Base-by-base conservation (phyloP, 2,113 vertebrate genomes). In the Odontesthes bonariensis region DNA sequence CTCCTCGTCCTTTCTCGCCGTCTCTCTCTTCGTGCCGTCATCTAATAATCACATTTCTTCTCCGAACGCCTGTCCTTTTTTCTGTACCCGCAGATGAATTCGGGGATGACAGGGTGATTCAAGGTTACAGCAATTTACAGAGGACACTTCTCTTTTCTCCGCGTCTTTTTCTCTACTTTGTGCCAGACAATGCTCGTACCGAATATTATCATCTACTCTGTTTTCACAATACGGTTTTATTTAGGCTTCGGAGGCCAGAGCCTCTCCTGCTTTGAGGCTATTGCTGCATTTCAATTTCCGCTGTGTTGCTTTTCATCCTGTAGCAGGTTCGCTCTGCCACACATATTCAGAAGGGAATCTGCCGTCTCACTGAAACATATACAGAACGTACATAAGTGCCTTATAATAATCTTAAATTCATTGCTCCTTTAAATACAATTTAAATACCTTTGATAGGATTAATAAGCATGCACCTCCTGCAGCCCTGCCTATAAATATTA, bases 1-100 rank as follows among this genome's bases (percentile, higher is more conserved):
- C 19, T 74, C 4, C 3, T 6, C 47, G 17, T 66, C 60, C 57
- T 40, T 61, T 55, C 54, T 46, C n/a, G 11, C 3, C 49, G 40
- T 59, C 5, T 31, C 40, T n/a, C 57, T 69, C 75, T 54, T 49
- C 67, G 33, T 88, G 59, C 47, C 31, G 27, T 83, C 82, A 69
- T 91, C 69, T 88, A 85, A 89, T 85, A 83, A 92, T 86, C 87
- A 77, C 80, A 83, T 86, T 84, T 81, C 56, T 78, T 81, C 89
- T 86, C 72, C 27, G 80, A 73, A 86, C 58, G 74, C 49, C 17
- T 58, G 66, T 69, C 20, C 35, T 51, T 35, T 32, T 73, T 79
- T 75, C 58, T 38, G 1, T 10, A 32, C 62, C 69, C 49, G n/a
- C 52, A 67, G 65, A 81, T 85, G 67, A 81, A 85, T 81, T 47